Conservation (phyloP, 2,888 invertebrate genomes). For the Bembecia ichneumoniformis region DNA sequence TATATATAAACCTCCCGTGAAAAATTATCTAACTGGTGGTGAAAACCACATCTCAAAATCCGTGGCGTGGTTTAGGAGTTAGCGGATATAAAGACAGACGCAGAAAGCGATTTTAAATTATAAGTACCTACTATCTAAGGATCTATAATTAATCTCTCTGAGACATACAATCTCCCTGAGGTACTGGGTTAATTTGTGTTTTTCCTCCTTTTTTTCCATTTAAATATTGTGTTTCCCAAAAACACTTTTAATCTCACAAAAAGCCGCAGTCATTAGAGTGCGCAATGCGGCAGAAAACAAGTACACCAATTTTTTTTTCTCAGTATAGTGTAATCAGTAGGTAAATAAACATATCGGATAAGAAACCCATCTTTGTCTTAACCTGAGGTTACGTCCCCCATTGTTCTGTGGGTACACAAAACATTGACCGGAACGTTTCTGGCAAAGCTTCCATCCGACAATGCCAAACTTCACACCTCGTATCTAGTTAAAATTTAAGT, state of each 20-base stretch:
- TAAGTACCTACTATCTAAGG: too few relatives aligned
- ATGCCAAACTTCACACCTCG: constrained; percentile 42
- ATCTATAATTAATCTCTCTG: too few relatives aligned
- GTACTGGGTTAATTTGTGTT: too few relatives aligned
- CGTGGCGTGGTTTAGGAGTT: too few relatives aligned
- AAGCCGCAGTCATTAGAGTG: constrained; percentile 12
- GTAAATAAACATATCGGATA: neutral
- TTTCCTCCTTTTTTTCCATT: neutral
- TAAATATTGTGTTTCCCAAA: neutral
- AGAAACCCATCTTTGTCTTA: neutral
- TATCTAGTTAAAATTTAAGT: constrained; percentile 10
- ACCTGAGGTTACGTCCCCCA: neutral
- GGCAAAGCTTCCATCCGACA: constrained; percentile 23
- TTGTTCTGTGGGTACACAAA: neutral
- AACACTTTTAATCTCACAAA: constrained; percentile 5
- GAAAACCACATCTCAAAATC: too few relatives aligned
- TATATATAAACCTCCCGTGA: too few relatives aligned
- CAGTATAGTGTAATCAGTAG: neutral
- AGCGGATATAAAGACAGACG: too few relatives aligned
- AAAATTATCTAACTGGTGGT: too few relatives aligned
- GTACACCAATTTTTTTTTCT: neutral
- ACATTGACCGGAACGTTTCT: constrained; percentile 15
- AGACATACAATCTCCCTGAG: too few relatives aligned
- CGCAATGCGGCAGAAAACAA: constrained; percentile 4
- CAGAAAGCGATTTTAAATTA: too few relatives aligned